phyloP scores from a whole-genome alignment of 2,888 invertebrate species.

The Xestobium rufovillosum region DNA sequence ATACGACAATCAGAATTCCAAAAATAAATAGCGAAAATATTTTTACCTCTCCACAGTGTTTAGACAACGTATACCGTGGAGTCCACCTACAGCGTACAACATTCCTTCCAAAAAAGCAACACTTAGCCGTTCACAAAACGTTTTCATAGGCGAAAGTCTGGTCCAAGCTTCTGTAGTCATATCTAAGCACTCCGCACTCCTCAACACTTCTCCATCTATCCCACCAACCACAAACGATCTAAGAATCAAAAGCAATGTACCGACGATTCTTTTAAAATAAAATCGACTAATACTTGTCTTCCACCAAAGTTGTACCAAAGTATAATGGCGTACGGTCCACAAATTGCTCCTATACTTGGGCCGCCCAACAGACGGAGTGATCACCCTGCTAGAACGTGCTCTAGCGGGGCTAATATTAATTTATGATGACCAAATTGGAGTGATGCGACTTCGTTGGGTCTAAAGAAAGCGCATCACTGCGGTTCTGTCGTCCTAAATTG shows the following conservation, averaged over 20 bases:
- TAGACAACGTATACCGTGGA: slow-evolving; percentile 92
- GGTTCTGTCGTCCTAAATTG: too few species aligned
- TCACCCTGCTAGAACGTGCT: too few species aligned
- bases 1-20: background rate
- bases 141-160: slow-evolving; percentile 79
- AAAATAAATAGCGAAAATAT: background rate
- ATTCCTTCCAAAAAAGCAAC: slow-evolving; percentile 76
- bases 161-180: slow-evolving; percentile 74
- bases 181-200: slow-evolving; percentile 85
- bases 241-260: slow-evolving; percentile 7
- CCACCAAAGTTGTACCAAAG: slow-evolving; percentile 84
- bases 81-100: slow-evolving; percentile 91
- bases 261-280: slow-evolving; percentile 2
- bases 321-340: slow-evolving; percentile 79
- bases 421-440: too few species aligned
- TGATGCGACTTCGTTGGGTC: too few species aligned
- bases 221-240: slow-evolving; percentile 80
- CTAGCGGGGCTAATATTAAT: too few species aligned
- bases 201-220: slow-evolving; percentile 90
- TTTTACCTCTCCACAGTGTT: slow-evolving; percentile 76
- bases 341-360: too few species aligned
- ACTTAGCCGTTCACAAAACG: slow-evolving; percentile 75
- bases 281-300: slow-evolving; percentile 52
- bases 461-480: too few species aligned
- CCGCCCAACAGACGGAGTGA: too few species aligned